phyloP scores from a whole-genome alignment of 2,888 invertebrate genomes.

The Drosophila bunnanda region DNA sequence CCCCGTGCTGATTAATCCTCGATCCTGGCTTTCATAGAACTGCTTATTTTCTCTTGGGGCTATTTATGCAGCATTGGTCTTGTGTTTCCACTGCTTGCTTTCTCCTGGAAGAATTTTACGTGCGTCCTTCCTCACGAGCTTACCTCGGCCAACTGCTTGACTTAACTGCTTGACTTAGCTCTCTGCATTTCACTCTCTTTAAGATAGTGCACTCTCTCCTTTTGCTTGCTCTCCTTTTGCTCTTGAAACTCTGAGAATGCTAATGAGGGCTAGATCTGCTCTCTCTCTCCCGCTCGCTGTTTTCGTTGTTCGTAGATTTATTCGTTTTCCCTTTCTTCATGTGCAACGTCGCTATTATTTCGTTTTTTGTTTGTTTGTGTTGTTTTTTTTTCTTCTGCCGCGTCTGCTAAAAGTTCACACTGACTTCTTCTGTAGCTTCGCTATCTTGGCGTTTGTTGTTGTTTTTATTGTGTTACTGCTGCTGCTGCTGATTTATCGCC shows the following conservation, averaged over 20 bases:
- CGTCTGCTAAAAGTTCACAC: conserved; percentile 52
- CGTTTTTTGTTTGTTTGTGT: conserved; percentile 43
- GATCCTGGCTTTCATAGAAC: no score
- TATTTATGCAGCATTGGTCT: no score
- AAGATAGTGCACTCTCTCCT: neutral
- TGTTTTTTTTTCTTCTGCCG: conserved; percentile 30
- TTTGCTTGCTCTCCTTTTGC: conserved; percentile 7
- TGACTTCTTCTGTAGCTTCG: conserved; percentile 11
- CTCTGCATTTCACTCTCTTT: conserved; percentile 1
- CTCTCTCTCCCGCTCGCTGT: conserved; percentile 25
- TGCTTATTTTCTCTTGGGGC: no score
- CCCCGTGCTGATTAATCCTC: neutral
- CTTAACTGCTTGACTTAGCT: no score
- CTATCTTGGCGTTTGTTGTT: conserved; percentile 13
- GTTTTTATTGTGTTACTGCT: conserved; percentile 17
- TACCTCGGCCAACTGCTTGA: no score
- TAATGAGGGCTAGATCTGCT: conserved; percentile 11
- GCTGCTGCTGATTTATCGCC: conserved; percentile 54
- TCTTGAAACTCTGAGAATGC: conserved; percentile 1
- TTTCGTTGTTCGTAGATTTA: conserved; percentile 51
- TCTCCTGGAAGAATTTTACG: no score
- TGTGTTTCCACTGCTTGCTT: no score
- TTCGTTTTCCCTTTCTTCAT: conserved; percentile 58
- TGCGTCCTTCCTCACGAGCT: no score
- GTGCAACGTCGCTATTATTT: conserved; percentile 28